Percentiles rank a stretch among this genome's conserved stretches.
Conservation (phyloP, 2,888 invertebrate species). For the Nysson spinosus region DNA sequence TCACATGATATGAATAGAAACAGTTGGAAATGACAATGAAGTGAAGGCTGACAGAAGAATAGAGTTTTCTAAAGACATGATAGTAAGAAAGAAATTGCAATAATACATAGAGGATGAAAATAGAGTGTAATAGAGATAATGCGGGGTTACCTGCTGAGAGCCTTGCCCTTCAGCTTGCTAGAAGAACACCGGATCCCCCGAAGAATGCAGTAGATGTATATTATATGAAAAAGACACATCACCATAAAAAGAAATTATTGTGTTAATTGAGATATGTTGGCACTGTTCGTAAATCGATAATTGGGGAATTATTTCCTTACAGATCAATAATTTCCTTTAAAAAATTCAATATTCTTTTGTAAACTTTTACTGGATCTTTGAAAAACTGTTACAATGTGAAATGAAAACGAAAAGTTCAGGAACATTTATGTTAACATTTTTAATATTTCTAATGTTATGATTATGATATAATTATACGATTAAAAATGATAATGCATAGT, state of each 20-base stretch:
- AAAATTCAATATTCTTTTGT: no score
- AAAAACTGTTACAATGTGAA: no score
- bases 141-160: conserved; percentile 86
- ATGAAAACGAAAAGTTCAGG: no score
- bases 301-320: neutral
- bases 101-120: conserved; percentile 27
- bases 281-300: conserved; percentile 3
- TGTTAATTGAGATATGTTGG: conserved; percentile 51
- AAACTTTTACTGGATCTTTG: no score
- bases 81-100: conserved; percentile 27
- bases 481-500: no score
- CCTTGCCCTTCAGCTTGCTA: conserved; percentile 90
- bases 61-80: conserved; percentile 16
- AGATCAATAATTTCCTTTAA: neutral
- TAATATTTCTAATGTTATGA: no score
- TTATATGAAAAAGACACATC: conserved; percentile 71
- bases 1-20: conserved; percentile 6
- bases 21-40: neutral
- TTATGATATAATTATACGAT: no score
- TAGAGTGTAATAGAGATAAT: conserved; percentile 72
- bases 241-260: conserved; percentile 68
- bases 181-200: conserved; percentile 79
- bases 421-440: no score
- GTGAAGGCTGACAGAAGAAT: conserved; percentile 11
- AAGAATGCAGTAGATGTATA: conserved; percentile 71